A percentile compares a stretch with the other conserved stretches of the same genome.
Evolutionary conservation across 2,797 vertebrate species (phyloP).

Genomic region (Hafferia zeledoni): DNA sequence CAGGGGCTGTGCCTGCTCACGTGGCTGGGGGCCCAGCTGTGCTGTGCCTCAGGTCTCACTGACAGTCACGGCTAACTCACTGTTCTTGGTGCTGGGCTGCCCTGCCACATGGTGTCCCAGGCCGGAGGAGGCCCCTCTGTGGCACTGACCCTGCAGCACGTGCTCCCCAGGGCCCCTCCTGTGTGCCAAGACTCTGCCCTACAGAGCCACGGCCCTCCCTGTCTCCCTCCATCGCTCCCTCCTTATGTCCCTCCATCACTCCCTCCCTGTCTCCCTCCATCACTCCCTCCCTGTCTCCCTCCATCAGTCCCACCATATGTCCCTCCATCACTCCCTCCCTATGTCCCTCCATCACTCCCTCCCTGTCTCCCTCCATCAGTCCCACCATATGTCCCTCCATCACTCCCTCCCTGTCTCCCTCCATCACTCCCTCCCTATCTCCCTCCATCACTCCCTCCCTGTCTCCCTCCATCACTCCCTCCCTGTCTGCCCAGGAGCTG

Average conservation of each 20-base stretch:
- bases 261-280: not conserved
- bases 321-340: too few species aligned
- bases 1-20: not conserved
- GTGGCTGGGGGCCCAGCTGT: not conserved
- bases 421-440: not conserved
- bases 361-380: not conserved
- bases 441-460: not conserved
- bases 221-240: not conserved
- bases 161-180: not conserved
- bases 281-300: too few species aligned
- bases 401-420: not conserved
- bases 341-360: not conserved
- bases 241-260: not conserved
- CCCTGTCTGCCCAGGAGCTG: not conserved
- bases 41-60: not conserved
- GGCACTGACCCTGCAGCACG: not conserved
- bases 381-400: not conserved
- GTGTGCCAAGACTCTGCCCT: accelerated
- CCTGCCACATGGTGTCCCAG: not conserved
- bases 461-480: too few species aligned
- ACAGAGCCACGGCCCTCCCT: not conserved
- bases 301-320: too few species aligned
- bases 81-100: not conserved
- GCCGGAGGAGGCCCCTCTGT: not conserved
- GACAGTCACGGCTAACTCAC: accelerated